Evolutionary conservation across 1,140 invertebrate species (phyloP).

Genomic region (Drosophila erecta): DNA sequence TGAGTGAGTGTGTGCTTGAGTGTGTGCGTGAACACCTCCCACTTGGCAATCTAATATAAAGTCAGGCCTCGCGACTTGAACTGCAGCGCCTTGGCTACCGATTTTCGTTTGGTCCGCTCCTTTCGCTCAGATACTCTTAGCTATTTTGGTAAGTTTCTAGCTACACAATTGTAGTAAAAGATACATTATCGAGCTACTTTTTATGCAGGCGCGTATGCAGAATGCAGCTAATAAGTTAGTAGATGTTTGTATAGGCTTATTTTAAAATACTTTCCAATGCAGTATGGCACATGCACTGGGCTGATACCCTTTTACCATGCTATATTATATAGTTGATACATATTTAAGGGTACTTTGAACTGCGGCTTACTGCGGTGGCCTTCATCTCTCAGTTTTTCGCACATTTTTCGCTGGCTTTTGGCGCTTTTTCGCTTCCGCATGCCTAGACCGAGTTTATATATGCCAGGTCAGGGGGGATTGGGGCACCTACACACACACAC

Average conservation of each 20-base stretch:
- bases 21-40: conserved; percentile 77
- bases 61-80: conserved; percentile 23
- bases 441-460: conserved; percentile 37
- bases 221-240: neutral
- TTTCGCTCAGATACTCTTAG: conserved; percentile 1
- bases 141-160: neutral
- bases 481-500: too few relatives aligned
- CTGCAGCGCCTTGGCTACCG: conserved; percentile 39
- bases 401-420: conserved; percentile 74
- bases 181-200: neutral
- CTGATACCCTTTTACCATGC: neutral
- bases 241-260: too few relatives aligned
- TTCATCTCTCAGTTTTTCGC: conserved; percentile 37
- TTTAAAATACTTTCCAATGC: too few relatives aligned
- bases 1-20: conserved; percentile 18
- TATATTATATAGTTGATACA: too few relatives aligned
- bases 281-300: too few relatives aligned
- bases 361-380: neutral
- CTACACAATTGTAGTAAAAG: neutral
- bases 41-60: conserved; percentile 81
- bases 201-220: too few relatives aligned
- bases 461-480: neutral
- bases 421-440: conserved; percentile 77
- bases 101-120: conserved; percentile 12
- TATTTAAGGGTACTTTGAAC: neutral